Evolutionary conservation across 1,140 invertebrate genomes (phyloP).

Genomic region (Drosophila lacteicornis): DNA sequence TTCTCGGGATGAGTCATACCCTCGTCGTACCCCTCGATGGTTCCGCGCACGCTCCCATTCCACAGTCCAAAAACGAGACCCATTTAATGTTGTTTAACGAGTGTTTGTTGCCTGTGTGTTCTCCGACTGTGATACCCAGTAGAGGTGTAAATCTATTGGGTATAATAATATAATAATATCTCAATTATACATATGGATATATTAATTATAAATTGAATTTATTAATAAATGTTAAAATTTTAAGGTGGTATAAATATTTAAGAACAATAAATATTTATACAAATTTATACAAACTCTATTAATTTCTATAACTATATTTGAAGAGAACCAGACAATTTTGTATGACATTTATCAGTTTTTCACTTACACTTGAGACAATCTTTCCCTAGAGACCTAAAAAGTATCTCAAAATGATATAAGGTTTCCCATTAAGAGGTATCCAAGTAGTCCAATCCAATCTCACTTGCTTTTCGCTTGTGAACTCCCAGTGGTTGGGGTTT

Average conservation of each 20-base stretch:
- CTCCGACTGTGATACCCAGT: slow-evolving; percentile 12
- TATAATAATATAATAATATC: not conserved
- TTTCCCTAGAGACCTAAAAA: not conserved
- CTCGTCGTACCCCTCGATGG: slow-evolving; percentile 6
- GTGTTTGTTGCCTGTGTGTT: slow-evolving; percentile 58
- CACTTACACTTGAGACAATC: not conserved
- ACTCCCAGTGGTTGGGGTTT: slow-evolving; percentile 29
- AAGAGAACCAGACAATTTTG: too few species aligned
- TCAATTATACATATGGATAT: too few species aligned
- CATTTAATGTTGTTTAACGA: slow-evolving; percentile 83
- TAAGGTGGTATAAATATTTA: too few species aligned
- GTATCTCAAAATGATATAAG: not conserved
- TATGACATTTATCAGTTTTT: too few species aligned
- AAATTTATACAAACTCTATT: too few species aligned
- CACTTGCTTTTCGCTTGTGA: slow-evolving; percentile 29
- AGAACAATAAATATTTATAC: too few species aligned
- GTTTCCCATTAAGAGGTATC: slow-evolving; percentile 2
- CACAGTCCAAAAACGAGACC: slow-evolving; percentile 66
- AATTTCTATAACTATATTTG: too few species aligned
- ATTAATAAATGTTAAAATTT: too few species aligned
- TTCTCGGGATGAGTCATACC: slow-evolving; percentile 44
- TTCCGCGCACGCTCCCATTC: slow-evolving; percentile 39
- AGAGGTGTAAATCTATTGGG: not conserved
- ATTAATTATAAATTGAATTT: too few species aligned
- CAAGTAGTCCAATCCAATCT: not conserved